phyloP scores from a whole-genome alignment of 2,113 vertebrate genomes.

The Chionis minor region DNA sequence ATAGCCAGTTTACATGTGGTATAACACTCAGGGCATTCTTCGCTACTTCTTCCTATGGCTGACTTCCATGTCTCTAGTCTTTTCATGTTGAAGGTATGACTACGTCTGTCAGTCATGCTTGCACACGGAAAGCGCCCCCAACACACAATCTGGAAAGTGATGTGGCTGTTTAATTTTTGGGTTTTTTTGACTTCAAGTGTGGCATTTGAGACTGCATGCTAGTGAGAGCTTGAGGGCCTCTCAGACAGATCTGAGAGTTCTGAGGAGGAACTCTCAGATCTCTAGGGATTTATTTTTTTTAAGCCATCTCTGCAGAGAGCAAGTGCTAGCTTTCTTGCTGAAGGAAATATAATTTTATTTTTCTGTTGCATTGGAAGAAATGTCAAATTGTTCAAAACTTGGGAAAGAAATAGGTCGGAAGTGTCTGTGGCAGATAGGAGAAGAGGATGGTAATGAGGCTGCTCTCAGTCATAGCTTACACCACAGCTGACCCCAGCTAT shows the following conservation, averaged over 20 bases:
- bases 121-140: background rate
- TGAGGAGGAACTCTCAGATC: background rate
- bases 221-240: background rate
- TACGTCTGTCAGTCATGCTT: background rate
- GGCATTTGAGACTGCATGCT: background rate
- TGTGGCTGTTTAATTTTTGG: background rate
- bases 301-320: background rate
- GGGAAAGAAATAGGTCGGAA: background rate
- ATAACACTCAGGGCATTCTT: rapidly evolving
- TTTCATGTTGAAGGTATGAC: no score
- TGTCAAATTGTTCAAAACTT: background rate
- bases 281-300: background rate
- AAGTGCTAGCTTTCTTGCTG: background rate
- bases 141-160: background rate
- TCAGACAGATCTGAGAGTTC: no score
- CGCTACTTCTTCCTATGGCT: background rate
- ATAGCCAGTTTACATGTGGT: no score
- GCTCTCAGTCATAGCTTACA: background rate
- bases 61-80: background rate
- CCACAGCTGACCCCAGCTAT: rapidly evolving
- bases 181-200: background rate
- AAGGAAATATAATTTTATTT: background rate
- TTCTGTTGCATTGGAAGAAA: background rate
- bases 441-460: background rate
- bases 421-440: background rate